Evolutionary conservation across 2,113 vertebrate species (phyloP), one percentile per base, ranked within the genome.

Genomic region (Pseudorasbora parva): DNA sequence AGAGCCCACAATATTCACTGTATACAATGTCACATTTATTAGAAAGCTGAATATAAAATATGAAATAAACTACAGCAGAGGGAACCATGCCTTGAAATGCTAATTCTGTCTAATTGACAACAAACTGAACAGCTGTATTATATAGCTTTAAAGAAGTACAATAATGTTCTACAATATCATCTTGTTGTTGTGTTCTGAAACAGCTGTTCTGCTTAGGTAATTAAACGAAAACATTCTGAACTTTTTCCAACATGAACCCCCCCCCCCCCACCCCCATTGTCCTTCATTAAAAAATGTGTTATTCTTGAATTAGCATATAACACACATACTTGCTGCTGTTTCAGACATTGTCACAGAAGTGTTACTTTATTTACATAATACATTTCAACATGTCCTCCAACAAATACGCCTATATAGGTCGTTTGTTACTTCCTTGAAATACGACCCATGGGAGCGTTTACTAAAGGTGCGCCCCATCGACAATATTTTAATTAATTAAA

Each of bases 161-260:
- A 41, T 21, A 71, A 71, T 45, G 37, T 45, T 71, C 2, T 45
- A 45, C 68, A 71, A 71, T 43, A 23, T 45, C 41, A 72, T 72
- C 11, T 72, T 72, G 68, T 72, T n/a, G 12, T 11, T 72, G 41
- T 72, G 11, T n/a, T 71, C 37, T 45, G 68, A 45, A 23, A 10
- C 68, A 71, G 68, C 37, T 71, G 68, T 71, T 75, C 47, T 19
- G 19, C 27, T 56, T 30, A 33, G 15, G 47, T 54, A 56, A 56
- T 75, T 75, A 75, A 75, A 75, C 33, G 2, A 56, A 51, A 56
- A 2, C 27, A 25, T 17, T 21, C 73, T 56, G 72, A 75, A 73
- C 71, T 73, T 73, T 49, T 73, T 49, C 7, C 41, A 49, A 17
- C 12, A 41, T 41, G 64, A 68, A 19, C n/a, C n/a, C n/a, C n/a